These are phyloP conservation scores for Patella ulyssiponensis DNA, from an alignment of 2,888 invertebrate species.

Conservation along the genomic window DNA sequence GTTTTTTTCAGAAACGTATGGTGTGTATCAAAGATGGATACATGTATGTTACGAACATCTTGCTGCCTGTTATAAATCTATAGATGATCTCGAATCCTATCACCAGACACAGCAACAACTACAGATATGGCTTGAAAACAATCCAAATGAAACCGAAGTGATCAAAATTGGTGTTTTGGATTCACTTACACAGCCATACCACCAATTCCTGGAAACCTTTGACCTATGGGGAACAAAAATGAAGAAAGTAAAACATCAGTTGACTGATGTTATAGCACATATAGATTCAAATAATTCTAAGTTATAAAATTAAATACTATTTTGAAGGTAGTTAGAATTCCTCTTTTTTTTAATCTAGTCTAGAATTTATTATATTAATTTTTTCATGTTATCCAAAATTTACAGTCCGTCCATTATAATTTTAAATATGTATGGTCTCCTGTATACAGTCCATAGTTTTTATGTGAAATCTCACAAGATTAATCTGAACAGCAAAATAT, in stretches of 20 bases:
- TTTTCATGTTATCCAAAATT: no score
- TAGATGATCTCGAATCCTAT: constrained; percentile 40
- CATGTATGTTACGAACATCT: constrained; percentile 58
- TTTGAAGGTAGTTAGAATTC: no score
- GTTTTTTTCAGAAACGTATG: constrained; percentile 50
- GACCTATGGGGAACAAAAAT: constrained; percentile 54
- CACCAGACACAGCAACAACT: constrained; percentile 51
- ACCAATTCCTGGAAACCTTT: constrained; percentile 52
- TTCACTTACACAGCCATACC: constrained; percentile 42
- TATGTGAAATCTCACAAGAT: no score
- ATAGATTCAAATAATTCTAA: background rate
- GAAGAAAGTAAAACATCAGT: constrained; percentile 36
- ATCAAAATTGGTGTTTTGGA: constrained; percentile 46
- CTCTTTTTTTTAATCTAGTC: no score
- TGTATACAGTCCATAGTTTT: no score
- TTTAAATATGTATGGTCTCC: no score
- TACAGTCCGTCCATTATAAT: no score
- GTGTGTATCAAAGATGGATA: constrained; percentile 64
- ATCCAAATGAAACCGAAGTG: constrained; percentile 47
- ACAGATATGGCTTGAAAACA: constrained; percentile 59
- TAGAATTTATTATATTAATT: no score
- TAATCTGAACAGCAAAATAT: no score
- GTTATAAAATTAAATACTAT: no score
- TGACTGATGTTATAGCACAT: background rate
- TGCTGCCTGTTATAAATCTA: constrained; percentile 26